phyloP scores from a whole-genome alignment of 2,888 invertebrate genomes.

The Pantelozetes paolii region DNA sequence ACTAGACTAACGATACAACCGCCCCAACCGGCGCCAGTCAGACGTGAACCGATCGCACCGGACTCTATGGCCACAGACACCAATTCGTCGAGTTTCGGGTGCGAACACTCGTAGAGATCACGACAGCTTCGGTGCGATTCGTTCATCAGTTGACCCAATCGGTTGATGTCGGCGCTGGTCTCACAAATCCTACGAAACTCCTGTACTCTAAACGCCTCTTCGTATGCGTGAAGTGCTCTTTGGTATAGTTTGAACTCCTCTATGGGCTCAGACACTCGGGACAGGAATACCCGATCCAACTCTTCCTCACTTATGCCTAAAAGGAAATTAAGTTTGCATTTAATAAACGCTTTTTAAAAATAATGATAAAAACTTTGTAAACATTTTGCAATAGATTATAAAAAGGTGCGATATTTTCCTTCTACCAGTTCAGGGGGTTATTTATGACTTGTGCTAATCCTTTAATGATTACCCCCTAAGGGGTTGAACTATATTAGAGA shows the following conservation, averaged over 20 bases:
- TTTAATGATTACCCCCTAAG: no score
- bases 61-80: constrained; percentile 65
- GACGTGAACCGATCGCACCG: constrained; percentile 69
- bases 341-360: no score
- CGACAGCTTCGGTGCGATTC: constrained; percentile 81
- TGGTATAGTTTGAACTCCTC: constrained; percentile 65
- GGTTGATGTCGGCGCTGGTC: constrained; percentile 54
- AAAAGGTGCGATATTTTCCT: no score
- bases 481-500: no score
- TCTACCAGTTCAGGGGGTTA: no score
- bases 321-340: no score
- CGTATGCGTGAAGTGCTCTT: constrained; percentile 63
- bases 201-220: constrained; percentile 79
- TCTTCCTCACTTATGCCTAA: constrained; percentile 54
- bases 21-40: constrained; percentile 98
- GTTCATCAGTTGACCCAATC: constrained; percentile 77
- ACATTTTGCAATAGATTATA: no score
- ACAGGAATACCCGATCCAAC: constrained; percentile 62
- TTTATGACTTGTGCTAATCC: no score
- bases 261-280: constrained; percentile 29
- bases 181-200: constrained; percentile 67
- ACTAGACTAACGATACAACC: constrained; percentile 89
- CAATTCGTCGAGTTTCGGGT: constrained; percentile 75
- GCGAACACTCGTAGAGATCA: constrained; percentile 86
- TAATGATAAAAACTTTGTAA: no score